These are phyloP conservation scores for Sminthurinus signatus DNA, from an alignment of 1,140 invertebrate species.

Conservation along the genomic window DNA sequence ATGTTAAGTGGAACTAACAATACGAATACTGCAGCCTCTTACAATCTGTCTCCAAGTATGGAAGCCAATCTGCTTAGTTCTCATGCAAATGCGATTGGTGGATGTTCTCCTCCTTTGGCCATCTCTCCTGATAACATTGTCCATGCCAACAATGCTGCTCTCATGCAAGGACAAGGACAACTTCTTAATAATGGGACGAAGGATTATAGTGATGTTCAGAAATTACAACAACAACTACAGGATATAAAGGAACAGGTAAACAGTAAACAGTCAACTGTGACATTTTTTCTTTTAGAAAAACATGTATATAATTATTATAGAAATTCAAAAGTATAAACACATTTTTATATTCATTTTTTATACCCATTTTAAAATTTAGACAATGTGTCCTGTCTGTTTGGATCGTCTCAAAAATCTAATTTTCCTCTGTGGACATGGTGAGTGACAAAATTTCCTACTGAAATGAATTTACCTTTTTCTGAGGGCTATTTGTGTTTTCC, in stretches of 20 bases:
- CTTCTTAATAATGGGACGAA: constrained; percentile 79
- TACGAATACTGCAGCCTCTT: constrained; percentile 11
- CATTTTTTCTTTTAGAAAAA: background rate
- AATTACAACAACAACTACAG: constrained; percentile 90
- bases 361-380: constrained; percentile 52
- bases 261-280: too few relatives aligned
- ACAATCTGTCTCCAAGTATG: constrained; percentile 36
- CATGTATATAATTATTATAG: background rate
- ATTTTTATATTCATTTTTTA: too few relatives aligned
- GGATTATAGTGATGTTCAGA: constrained; percentile 77
- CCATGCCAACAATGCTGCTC: constrained; percentile 30
- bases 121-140: constrained; percentile 37
- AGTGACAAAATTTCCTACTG: too few relatives aligned
- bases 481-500: too few relatives aligned
- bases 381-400: constrained; percentile 95
- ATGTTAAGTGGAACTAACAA: constrained; percentile 8
- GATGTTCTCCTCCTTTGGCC: constrained; percentile 10
- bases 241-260: constrained; percentile 93
- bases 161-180: constrained; percentile 19
- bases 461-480: too few relatives aligned
- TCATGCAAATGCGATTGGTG: constrained; percentile 16
- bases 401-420: constrained; percentile 98
- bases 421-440: constrained; percentile 88
- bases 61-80: constrained; percentile 36
- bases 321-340: too few relatives aligned